Base-by-base conservation (phyloP, 2,888 invertebrate species). In the Tinea trinotella region DNA sequence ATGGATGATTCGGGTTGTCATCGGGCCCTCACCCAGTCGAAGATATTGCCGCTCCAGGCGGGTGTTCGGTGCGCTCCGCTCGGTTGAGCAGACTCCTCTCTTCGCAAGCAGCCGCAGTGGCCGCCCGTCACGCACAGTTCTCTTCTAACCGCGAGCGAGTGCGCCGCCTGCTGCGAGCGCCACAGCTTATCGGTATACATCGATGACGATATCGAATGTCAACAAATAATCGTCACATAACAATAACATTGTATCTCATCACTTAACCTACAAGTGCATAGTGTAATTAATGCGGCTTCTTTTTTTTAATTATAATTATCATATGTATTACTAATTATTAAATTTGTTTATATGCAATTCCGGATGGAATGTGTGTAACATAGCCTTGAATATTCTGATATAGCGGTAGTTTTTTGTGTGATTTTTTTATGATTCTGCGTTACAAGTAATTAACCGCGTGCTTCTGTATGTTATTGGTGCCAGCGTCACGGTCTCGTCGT, bases 91-190 rank as follows among this genome's bases (percentile, higher is more conserved):
- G 46, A 44, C 10, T 20, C 15, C 52, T 9, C 55, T 19, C 46
- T 19, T 3, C 30, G n/a, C 20, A 7, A 35, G 35, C 50, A 54
- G 48, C 53, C 22, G 53, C 52, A 12, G 24, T 36, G 52, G 18
- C 19, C 48, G 13, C 50, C 12, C 22, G 22, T 24, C 71, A 74
- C 60, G 40, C 75, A 76, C 83, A 84, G 84, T 84, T 68, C 75
- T 74, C 79, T 71, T 68, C 70, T 70, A 79, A 74, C 83, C 82
- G 81, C 80, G 77, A 79, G 73, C 74, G 83, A 82, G 84, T 79
- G 81, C 80, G 83, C 79, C 78, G 82, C 80, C 71, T 78, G 66
- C 68, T 67, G 76, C 79, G 79, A 80, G 76, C 73, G 46, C 46
- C 46, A 40, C 3, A 19, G 18, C 19, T 46, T 17, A 17, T 17